Base-by-base conservation (phyloP, 1,140 invertebrate genomes). In the Macrobrachium rosenbergii region DNA sequence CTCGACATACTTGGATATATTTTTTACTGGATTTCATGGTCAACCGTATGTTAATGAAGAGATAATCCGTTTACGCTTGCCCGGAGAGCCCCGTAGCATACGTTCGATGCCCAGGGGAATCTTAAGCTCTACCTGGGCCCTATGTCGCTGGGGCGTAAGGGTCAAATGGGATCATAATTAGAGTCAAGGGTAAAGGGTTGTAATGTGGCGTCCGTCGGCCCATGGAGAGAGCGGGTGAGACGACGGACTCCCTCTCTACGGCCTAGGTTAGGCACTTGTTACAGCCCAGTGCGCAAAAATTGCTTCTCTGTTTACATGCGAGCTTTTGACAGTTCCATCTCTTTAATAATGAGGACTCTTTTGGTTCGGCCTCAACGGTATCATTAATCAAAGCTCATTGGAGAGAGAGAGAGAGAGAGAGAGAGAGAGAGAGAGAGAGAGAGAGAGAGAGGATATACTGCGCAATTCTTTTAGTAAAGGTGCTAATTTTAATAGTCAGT, bases 31-130 rank as follows among this genome's bases (percentile, higher is more conserved):
- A 78, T 85, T 84, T 85, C 83, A 79, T 85, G 83, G 83, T 85
- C 83, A 85, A 60, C 83, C 83, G 75, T 85, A 85, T 85, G 83
- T 85, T 85, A 85, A 85, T 85, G 83, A 79, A 85, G 83, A 85
- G 83, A 85, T 85, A 85, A 85, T 85, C 83, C 79, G 76, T 85
- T 85, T 85, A 85, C 76, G 76, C 83, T 85, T 52, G 76, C 75
- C 69, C 64, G 45, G 28, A 58, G 62, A 23, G 17, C 43, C 43
- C 76, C 63, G 21, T 52, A 52, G 60, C 67, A 19, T 62, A 77
- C 72, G 60, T 60, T 59, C 76, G 52, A 23, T 78, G 76, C 76
- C 21, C n/a, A 45, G 59, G 79, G 60, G 37, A 19, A 12, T 8
- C 16, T 43, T 72, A 52, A 16, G 37, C 81, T 11, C n/a, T 58